Percentiles rank a stretch among this genome's conserved stretches.
These are phyloP conservation scores for Propithecus deckenii DNA, from an alignment of 2,797 vertebrate genomes.

Conservation along the genomic window DNA sequence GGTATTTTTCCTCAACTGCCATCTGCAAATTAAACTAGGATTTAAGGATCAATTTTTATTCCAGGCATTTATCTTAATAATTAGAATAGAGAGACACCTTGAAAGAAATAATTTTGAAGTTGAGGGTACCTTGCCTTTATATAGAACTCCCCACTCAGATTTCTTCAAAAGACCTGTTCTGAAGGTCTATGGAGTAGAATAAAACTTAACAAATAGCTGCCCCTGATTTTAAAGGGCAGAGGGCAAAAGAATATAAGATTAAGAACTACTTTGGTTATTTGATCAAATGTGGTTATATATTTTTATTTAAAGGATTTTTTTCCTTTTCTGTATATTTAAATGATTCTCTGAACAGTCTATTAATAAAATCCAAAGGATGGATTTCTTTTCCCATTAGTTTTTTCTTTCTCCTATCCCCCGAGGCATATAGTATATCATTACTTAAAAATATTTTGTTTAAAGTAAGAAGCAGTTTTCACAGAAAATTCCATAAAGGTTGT, in stretches of 20 bases:
- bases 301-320: background rate
- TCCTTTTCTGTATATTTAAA: constrained; percentile 10
- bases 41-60: background rate
- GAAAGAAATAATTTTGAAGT: background rate
- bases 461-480: constrained; percentile 2
- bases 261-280: constrained; percentile 2
- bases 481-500: background rate
- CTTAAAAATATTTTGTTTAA: constrained; percentile 63
- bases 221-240: background rate
- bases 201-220: background rate
- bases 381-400: constrained; percentile 29
- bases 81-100: background rate
- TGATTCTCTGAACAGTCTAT: background rate
- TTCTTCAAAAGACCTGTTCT: background rate
- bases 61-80: background rate
- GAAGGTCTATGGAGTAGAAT: background rate
- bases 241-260: background rate
- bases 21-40: background rate
- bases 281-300: background rate
- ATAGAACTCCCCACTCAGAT: background rate
- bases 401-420: background rate
- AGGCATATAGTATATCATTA: background rate
- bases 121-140: background rate
- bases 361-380: constrained; percentile 30
- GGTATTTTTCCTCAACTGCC: background rate